Conservation (phyloP, 2,888 invertebrate species). For the Eilema sororculum region DNA sequence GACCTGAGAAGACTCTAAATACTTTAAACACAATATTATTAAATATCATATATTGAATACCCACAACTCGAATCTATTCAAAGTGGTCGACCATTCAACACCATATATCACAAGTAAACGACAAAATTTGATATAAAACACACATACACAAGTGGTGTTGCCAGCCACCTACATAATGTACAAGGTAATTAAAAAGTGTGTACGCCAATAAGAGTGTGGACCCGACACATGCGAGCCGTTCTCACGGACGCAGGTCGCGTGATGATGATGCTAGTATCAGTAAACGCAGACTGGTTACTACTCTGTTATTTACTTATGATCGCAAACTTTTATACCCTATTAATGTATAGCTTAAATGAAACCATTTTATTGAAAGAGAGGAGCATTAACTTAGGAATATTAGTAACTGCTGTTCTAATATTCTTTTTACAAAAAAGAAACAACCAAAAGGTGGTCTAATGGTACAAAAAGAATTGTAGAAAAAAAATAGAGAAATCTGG, state of each 20-base stretch:
- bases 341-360: too few relatives aligned
- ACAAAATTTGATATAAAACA: constrained; percentile 8
- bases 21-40: too few relatives aligned
- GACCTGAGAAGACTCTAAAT: too few relatives aligned
- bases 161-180: constrained; percentile 51
- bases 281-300: constrained; percentile 25
- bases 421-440: too few relatives aligned
- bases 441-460: too few relatives aligned
- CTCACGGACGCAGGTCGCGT: constrained; percentile 66
- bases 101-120: neutral
- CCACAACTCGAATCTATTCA: neutral
- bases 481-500: neutral
- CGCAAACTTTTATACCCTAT: neutral
- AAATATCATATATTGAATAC: neutral
- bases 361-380: too few relatives aligned
- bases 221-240: constrained; percentile 73
- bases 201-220: constrained; percentile 80
- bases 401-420: too few relatives aligned
- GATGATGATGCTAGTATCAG: constrained; percentile 25
- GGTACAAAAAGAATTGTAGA: neutral
- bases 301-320: constrained; percentile 13
- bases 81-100: neutral
- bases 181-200: constrained; percentile 76
- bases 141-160: constrained; percentile 12
- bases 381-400: too few relatives aligned